phyloP scores from a whole-genome alignment of 2,888 invertebrate species.

The Erebia aethiops region DNA sequence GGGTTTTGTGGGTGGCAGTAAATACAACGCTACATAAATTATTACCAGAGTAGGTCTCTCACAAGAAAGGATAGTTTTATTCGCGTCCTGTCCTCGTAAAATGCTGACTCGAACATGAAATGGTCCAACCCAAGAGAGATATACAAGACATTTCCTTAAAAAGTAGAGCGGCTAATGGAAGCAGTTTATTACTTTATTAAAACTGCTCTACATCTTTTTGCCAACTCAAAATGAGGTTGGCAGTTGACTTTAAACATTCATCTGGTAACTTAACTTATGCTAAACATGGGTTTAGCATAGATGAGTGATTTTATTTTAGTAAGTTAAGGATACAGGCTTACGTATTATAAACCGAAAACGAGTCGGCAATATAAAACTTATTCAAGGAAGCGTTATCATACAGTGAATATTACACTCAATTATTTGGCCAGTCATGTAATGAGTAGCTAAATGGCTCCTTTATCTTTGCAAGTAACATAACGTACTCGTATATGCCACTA shows the following conservation, averaged over 20 bases:
- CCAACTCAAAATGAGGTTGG: no score
- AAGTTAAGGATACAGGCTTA: no score
- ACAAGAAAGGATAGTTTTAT: constrained; percentile 21
- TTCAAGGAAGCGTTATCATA: no score
- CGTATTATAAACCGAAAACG: no score
- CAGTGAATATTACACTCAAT: no score
- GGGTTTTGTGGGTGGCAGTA: neutral
- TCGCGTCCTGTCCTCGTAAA: constrained; percentile 20
- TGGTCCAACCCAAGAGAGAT: neutral
- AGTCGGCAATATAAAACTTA: no score
- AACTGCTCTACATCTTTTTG: no score
- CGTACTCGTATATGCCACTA: neutral
- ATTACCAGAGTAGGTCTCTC: constrained; percentile 8
- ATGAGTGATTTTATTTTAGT: no score
- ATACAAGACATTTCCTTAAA: neutral
- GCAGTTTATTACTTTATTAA: neutral
- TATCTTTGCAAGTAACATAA: neutral
- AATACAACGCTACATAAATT: constrained; percentile 20
- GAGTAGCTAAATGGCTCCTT: neutral
- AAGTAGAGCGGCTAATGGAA: neutral
- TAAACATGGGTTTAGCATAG: no score
- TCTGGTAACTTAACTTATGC: no score
- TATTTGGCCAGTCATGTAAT: neutral
- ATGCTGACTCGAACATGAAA: constrained; percentile 10
- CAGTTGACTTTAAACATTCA: no score